phyloP scores from a whole-genome alignment of 2,797 vertebrate genomes.

The Nasua narica region DNA sequence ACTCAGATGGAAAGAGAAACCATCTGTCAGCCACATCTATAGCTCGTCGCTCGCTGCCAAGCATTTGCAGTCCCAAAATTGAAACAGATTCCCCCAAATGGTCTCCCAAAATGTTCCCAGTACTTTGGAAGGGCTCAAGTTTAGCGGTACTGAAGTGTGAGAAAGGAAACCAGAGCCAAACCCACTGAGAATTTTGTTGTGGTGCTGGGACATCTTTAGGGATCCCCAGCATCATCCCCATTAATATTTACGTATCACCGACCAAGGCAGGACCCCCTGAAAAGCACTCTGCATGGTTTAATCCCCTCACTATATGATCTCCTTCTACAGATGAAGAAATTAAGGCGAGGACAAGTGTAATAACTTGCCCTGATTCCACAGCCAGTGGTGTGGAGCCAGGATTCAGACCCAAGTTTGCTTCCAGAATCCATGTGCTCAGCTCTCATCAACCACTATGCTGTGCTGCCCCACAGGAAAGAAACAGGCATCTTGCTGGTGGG shows the following conservation, averaged over 20 bases:
- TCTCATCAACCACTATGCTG: background rate
- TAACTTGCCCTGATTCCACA: accelerated
- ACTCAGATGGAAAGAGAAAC: background rate
- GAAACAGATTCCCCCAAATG: background rate
- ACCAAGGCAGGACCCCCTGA: background rate
- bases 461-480: background rate
- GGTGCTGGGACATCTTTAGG: background rate
- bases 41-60: background rate
- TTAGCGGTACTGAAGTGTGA: background rate
- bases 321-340: background rate
- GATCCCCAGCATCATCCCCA: background rate
- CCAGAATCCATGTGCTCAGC: background rate
- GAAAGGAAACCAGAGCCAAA: background rate
- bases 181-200: background rate
- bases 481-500: background rate
- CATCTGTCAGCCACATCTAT: background rate
- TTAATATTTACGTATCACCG: background rate
- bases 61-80: background rate
- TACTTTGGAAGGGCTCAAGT: background rate
- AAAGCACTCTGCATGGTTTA: background rate
- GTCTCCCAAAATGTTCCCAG: too few species aligned
- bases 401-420: background rate
- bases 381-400: background rate
- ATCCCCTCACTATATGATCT: background rate
- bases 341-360: background rate